Percentiles rank a stretch among this genome's conserved stretches.
These are phyloP conservation scores for Dilophus febrilis DNA, from an alignment of 2,888 invertebrate species.

Conservation along the genomic window DNA sequence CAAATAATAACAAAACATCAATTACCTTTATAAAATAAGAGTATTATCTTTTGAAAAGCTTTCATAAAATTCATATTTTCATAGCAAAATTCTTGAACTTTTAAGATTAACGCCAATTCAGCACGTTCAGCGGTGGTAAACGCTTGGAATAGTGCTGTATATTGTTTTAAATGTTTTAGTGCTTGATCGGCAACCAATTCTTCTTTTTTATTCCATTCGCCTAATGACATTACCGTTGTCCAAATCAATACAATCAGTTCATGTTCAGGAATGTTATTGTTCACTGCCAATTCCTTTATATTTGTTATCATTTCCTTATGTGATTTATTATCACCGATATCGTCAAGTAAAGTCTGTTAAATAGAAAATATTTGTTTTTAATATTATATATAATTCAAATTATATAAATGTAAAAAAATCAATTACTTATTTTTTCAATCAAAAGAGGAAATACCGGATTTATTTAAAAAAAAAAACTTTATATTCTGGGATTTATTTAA, in stretches of 20 bases:
- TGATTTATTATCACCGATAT: constrained; percentile 71
- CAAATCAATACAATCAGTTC: constrained; percentile 84
- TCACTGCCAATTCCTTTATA: constrained; percentile 69
- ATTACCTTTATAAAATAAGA: constrained; percentile 85
- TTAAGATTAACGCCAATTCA: constrained; percentile 73
- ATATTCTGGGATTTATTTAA: no score
- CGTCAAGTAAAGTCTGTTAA: constrained; percentile 56
- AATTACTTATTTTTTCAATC: no score
- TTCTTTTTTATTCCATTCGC: constrained; percentile 98
- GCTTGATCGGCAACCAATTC: constrained; percentile 93
- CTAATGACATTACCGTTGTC: constrained; percentile 86
- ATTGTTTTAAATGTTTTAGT: constrained; percentile 71
- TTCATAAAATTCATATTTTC: constrained; percentile 99
- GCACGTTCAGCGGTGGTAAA: constrained; percentile 75
- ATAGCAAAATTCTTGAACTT: constrained; percentile 95
- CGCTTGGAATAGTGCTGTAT: constrained; percentile 70
- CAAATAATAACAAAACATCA: not conserved
- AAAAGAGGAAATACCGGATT: no score
- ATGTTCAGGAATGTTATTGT: constrained; percentile 74
- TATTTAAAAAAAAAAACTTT: no score
- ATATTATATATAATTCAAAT: no score
- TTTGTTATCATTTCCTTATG: constrained; percentile 73
- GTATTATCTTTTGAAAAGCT: constrained; percentile 91
- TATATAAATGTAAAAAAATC: no score
- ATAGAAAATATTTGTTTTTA: no score